Percentiles rank a stretch among this genome's conserved stretches.
Evolutionary conservation across 92 coral and sea anemone genomes (phyloP).

Genomic region (Heteractis magnifica): DNA sequence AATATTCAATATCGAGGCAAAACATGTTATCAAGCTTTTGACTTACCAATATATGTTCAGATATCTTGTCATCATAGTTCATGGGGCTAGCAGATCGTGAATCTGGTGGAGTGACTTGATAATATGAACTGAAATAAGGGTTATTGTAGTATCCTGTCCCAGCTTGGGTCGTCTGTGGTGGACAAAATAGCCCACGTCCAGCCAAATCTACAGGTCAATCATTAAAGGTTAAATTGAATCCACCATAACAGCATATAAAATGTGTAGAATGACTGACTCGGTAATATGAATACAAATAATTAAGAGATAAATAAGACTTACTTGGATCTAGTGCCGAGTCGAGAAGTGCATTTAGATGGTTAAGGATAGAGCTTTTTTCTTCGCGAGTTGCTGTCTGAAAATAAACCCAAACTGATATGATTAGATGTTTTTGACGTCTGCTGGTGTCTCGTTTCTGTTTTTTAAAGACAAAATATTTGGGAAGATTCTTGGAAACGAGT

Average conservation of each 20-base stretch:
- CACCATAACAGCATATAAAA: not conserved
- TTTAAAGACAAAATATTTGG: constrained; percentile 8
- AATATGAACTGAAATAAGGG: constrained; percentile 23
- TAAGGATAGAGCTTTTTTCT: constrained; percentile 62
- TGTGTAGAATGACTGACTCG: not conserved
- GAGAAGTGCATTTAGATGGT: constrained; percentile 76
- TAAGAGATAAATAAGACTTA: constrained; percentile 41
- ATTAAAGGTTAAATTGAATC: not conserved
- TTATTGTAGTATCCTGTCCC: constrained; percentile 35
- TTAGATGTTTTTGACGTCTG: not conserved
- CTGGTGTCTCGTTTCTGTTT: not conserved
- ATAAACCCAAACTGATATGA: not conserved
- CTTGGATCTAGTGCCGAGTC: constrained; percentile 89
- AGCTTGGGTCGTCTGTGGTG: constrained; percentile 53
- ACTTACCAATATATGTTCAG: constrained; percentile 56
- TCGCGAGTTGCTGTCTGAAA: constrained; percentile 38
- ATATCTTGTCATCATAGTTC: constrained; percentile 59
- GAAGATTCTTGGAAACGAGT: constrained; percentile 1
- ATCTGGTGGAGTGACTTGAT: constrained; percentile 91
- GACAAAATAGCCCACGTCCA: constrained; percentile 68
- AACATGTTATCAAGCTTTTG: not conserved
- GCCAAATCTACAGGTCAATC: constrained; percentile 54
- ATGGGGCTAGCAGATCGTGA: constrained; percentile 91
- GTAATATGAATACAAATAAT: too few species aligned
- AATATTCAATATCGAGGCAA: not conserved